Percentiles rank a stretch among this genome's conserved stretches.
Evolutionary conservation across 2,888 invertebrate genomes (phyloP).

Genomic region (Melinaea menophilus): DNA sequence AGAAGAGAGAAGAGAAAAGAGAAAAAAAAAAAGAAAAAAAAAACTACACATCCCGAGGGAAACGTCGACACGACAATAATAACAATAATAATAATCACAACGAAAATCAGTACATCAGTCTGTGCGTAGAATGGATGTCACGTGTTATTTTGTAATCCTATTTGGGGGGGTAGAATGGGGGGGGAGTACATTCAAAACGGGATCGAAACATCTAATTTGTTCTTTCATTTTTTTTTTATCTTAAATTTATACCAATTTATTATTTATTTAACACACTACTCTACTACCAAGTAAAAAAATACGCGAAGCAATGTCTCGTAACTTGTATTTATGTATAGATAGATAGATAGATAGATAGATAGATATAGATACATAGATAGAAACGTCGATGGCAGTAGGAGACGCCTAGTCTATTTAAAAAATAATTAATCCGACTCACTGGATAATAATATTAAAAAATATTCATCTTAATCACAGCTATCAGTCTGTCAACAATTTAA

Average conservation of each 20-base stretch:
- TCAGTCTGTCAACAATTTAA: slow-evolving; percentile 78
- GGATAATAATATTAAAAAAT: slow-evolving; percentile 78
- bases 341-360: no score
- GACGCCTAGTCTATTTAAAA: slow-evolving; percentile 73
- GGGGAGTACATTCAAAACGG: slow-evolving; percentile 16
- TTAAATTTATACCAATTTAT: slow-evolving; percentile 4
- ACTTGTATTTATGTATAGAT: slow-evolving; percentile 11
- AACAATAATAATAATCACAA: no score
- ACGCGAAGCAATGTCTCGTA: slow-evolving; percentile 66
- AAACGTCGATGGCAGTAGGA: slow-evolving; percentile 71
- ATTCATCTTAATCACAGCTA: slow-evolving; percentile 76
- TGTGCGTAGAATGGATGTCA: slow-evolving; percentile 51
- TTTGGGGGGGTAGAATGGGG: not conserved
- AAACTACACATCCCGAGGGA: no score
- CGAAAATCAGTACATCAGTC: slow-evolving; percentile 53
- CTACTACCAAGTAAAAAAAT: slow-evolving; percentile 55
- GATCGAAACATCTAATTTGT: not conserved
- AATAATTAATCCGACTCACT: slow-evolving; percentile 77
- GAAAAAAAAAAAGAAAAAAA: no score
- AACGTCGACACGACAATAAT: no score
- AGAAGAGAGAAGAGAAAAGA: slow-evolving; percentile 20
- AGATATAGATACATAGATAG: slow-evolving; percentile 37
- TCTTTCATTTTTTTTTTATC: not conserved
- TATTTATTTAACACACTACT: not conserved
- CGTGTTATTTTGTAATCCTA: slow-evolving; percentile 34